A percentile compares a stretch with the other conserved stretches of the same genome.
These are phyloP conservation scores for Homarus americanus DNA, from an alignment of 1,140 invertebrate species.

Conservation along the genomic window DNA sequence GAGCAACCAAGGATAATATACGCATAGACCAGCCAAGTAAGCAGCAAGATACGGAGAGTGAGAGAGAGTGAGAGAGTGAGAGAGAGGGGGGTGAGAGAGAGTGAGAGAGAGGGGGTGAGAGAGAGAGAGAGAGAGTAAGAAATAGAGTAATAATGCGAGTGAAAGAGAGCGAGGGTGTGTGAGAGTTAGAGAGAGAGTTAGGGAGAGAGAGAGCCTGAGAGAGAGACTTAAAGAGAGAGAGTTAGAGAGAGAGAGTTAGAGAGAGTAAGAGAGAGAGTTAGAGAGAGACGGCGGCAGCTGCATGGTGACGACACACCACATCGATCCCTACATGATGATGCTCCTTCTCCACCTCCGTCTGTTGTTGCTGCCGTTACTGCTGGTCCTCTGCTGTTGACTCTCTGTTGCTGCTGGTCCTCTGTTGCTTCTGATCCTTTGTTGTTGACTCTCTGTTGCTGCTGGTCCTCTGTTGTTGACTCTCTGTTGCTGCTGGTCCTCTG, in stretches of 20 bases:
- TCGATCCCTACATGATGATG: constrained; percentile 40
- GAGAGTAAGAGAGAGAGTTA: constrained; percentile 34
- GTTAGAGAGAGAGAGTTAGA: constrained; percentile 30
- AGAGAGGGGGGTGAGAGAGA: constrained; percentile 32
- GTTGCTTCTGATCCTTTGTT: neutral
- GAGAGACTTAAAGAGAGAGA: constrained; percentile 1
- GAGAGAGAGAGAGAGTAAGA: neutral
- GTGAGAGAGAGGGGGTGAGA: neutral
- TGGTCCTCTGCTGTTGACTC: neutral
- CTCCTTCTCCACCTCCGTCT: constrained; percentile 26
- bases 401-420: neutral
- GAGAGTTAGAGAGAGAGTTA: too few relatives aligned
- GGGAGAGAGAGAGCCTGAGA: constrained; percentile 12
- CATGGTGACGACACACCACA: constrained; percentile 42
- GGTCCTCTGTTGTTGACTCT: neutral
- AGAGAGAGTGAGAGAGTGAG: constrained; percentile 5
- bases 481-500: neutral
- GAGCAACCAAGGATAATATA: too few relatives aligned
- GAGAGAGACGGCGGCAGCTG: constrained; percentile 12
- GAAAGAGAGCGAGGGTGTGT: neutral
- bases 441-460: neutral
- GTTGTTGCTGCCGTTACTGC: constrained; percentile 18
- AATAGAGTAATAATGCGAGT: neutral
- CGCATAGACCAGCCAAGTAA: too few relatives aligned
- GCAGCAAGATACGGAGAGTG: neutral